Base-by-base conservation (phyloP, 2,113 vertebrate species). In the Crotalus tigris region DNA sequence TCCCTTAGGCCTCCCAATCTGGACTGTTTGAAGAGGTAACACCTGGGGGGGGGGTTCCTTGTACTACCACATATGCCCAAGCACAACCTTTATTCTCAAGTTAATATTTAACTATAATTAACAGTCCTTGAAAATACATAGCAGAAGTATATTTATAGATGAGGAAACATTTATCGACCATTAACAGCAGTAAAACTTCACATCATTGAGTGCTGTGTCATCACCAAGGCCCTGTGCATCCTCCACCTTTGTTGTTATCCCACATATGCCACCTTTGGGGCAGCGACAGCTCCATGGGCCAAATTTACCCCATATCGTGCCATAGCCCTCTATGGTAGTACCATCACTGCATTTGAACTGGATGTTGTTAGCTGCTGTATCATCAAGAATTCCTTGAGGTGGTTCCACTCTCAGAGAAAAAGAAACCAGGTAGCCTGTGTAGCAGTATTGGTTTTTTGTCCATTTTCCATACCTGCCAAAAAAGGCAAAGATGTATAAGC, bases 341-440 rank as follows among this genome's bases (percentile, higher is more conserved):
- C 91, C 89, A 1, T 96, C 94, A 0, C 96, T 97, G 64, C 96
- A 97, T 46, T 92, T 95, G 94, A 97, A 96, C 85, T 89, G 95
- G 44, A 97, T 90, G 15, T 97, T 97, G 93, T 96, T 97, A 0
- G 93, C 96, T 1, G 95, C 96, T 0, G 96, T 97, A 90, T 97
- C 95, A 75, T 97, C 97, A 59, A 92, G 95, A 1, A 7, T 88
- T 57, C 90, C 57, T 59, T n/a, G 3, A 5, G 92, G 88, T 3
- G 51, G 1, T 91, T 97, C 96, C 92, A 95, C 95, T 21, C 94
- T 96, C 55, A 97, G 93, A 4, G 96, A 96, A 57, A 97, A 97
- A 39, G 97, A 95, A 55, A 94, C 64, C 19, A 98, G 29, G 58
- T 95, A 96, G 58, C 93, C 61, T 24, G 2, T 13, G 0, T 93